Evolutionary conservation across 2,797 vertebrate species (phyloP).

Genomic region (Pseudopleuronectes americanus): DNA sequence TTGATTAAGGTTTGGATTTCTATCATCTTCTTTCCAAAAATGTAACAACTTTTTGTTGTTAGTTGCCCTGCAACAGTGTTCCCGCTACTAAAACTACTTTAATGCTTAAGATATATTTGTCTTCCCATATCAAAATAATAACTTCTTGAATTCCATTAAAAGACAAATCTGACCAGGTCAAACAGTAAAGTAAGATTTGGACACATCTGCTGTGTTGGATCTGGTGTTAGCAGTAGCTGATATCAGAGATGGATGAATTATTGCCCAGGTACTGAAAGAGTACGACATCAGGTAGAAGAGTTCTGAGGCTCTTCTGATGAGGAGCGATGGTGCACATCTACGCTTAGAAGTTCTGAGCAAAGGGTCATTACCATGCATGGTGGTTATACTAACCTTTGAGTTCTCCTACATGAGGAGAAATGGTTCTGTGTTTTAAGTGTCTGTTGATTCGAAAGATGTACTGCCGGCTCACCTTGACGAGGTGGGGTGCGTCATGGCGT

Average conservation of each 20-base stretch:
- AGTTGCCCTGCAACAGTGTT: conserved; percentile 16
- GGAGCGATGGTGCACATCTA: neutral
- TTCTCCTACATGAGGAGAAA: neutral
- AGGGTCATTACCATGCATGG: neutral
- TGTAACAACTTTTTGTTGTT: neutral
- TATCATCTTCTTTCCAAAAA: neutral
- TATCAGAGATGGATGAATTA: conserved; percentile 12
- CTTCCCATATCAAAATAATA: neutral
- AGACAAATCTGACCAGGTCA: neutral
- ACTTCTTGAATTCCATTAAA: neutral
- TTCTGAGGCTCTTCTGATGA: neutral
- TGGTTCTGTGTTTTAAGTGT: neutral
- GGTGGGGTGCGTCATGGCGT: conserved; percentile 91
- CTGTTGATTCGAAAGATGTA: neutral
- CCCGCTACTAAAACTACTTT: neutral
- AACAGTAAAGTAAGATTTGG: neutral
- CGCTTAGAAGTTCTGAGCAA: neutral
- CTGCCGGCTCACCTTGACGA: conserved; percentile 87
- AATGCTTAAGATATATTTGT: neutral
- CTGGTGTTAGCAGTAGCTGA: conserved; percentile 11
- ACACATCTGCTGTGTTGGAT: conserved; percentile 7
- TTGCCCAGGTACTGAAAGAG: neutral
- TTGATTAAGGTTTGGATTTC: neutral
- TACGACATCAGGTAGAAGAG: conserved; percentile 1
- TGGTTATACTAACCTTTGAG: neutral